phyloP scores from a whole-genome alignment of 2,113 vertebrate species.

The Aphyosemion australe region DNA sequence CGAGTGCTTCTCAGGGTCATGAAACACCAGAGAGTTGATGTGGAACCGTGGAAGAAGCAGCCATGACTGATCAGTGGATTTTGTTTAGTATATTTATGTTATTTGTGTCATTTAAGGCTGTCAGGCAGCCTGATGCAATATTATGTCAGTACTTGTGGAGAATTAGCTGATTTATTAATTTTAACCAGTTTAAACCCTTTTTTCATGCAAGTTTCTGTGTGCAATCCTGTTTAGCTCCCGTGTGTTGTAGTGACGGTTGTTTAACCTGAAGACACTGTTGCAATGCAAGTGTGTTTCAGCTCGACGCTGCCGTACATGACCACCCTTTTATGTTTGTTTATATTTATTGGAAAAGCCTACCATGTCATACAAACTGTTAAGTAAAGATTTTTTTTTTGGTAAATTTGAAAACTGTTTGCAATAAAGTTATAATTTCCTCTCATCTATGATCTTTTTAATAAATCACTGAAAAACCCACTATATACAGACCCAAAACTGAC shows the following conservation, averaged over 20 bases:
- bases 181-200: not conserved
- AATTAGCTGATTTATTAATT: not conserved
- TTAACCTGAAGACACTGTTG: slow-evolving; percentile 44
- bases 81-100: slow-evolving; percentile 1
- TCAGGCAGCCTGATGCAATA: not conserved
- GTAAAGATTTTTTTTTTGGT: not conserved
- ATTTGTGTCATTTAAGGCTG: not conserved
- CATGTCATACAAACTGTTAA: slow-evolving; percentile 3
- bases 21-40: slow-evolving; percentile 53
- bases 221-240: not conserved
- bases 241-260: slow-evolving; percentile 36
- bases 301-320: too few relatives aligned
- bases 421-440: slow-evolving; percentile 7
- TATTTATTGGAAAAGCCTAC: not conserved
- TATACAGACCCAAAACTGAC: too few relatives aligned
- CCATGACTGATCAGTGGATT: slow-evolving; percentile 24
- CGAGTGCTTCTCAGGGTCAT: slow-evolving; percentile 12
- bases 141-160: not conserved
- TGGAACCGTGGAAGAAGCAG: slow-evolving; percentile 27
- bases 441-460: not conserved
- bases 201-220: not conserved
- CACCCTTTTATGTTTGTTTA: not conserved
- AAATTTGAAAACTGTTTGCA: slow-evolving; percentile 11
- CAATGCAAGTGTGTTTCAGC: too few relatives aligned
- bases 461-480: too few relatives aligned